Conservation (phyloP, 2,113 vertebrate genomes). For the Sula dactylatra region DNA sequence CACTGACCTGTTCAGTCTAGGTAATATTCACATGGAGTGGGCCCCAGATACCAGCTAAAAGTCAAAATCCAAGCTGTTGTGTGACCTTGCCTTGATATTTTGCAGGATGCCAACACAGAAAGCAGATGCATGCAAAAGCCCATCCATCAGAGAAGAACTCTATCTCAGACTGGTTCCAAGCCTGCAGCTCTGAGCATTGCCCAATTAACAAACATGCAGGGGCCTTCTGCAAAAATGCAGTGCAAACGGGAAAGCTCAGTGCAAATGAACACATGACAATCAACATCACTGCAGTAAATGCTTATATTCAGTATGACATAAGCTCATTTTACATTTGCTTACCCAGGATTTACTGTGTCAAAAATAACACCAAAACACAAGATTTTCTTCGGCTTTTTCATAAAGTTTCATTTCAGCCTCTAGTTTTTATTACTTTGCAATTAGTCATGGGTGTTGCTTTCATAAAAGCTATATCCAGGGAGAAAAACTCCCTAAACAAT, state of each 20-base stretch:
- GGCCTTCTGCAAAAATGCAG: not conserved
- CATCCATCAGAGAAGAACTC: not conserved
- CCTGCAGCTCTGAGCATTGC: not conserved
- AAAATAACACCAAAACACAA: not conserved
- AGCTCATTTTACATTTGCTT: not conserved
- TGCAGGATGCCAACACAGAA: not conserved
- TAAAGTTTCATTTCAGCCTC: not conserved
- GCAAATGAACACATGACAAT: not conserved
- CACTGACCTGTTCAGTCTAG: accelerated
- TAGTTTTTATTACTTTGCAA: not conserved
- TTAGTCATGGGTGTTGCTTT: not conserved
- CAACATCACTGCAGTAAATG: not conserved
- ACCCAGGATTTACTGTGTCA: not conserved
- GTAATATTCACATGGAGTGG: not conserved
- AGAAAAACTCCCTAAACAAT: not conserved
- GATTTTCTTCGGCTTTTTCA: not conserved
- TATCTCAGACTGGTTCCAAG: not conserved
- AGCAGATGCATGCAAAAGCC: not conserved
- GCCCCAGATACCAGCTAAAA: not conserved
- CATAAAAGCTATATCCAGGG: not conserved
- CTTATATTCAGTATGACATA: not conserved
- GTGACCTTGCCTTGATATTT: not conserved
- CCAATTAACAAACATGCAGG: not conserved
- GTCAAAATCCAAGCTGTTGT: not conserved
- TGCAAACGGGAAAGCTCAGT: not conserved